Conservation (phyloP, 2,888 invertebrate species). For the Cosmorhoe ocellata region DNA sequence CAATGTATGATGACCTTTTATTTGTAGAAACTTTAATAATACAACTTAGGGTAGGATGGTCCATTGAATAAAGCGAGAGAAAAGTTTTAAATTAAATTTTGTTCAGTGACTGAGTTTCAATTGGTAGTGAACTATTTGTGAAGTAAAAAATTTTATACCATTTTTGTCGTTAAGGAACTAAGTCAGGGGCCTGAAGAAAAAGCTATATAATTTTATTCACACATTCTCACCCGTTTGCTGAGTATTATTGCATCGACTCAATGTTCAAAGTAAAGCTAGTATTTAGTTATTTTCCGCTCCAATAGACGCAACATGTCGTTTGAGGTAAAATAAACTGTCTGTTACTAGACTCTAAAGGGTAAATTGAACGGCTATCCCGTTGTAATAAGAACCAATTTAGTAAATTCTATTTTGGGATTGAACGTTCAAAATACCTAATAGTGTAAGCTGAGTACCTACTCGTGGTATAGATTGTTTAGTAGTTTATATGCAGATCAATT, state of each 20-base stretch:
- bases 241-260: not conserved
- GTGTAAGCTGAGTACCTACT: no score
- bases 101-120: no score
- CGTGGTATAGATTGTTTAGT: no score
- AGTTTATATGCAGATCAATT: no score
- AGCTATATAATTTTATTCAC: not conserved
- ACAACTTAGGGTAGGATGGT: no score
- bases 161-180: no score
- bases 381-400: slow-evolving; percentile 2
- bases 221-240: not conserved
- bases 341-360: slow-evolving; percentile 2
- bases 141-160: no score
- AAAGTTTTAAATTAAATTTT: no score
- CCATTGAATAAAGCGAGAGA: no score
- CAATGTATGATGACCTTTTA: no score
- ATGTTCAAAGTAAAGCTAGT: not conserved
- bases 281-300: not conserved
- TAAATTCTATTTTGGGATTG: not conserved
- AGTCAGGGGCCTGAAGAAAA: not conserved
- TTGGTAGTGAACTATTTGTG: no score
- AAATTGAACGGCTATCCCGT: slow-evolving; percentile 3
- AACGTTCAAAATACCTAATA: not conserved
- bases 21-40: no score
- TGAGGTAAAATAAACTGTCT: slow-evolving; percentile 6
- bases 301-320: slow-evolving; percentile 2